phyloP scores from a whole-genome alignment of 2,888 invertebrate species.

The Philereme vetulata region DNA sequence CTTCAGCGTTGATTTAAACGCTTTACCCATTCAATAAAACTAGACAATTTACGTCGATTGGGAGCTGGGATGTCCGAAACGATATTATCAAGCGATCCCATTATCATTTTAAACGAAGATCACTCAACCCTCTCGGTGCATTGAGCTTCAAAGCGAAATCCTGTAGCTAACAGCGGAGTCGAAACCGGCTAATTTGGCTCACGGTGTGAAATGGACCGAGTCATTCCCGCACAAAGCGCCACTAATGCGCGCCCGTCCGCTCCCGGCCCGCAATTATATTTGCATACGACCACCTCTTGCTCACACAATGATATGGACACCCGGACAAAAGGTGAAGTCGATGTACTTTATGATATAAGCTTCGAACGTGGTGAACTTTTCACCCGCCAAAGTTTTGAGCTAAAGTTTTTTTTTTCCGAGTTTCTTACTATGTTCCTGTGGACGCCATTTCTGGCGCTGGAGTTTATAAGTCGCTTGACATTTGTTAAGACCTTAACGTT shows the following conservation, averaged over 20 bases:
- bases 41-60: no score
- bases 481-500: no score
- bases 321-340: conserved; percentile 54
- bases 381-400: neutral
- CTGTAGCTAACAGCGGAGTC: conserved; percentile 54
- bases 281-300: conserved; percentile 69
- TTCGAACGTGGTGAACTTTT: conserved; percentile 1
- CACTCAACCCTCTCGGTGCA: conserved; percentile 33
- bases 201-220: conserved; percentile 75
- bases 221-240: conserved; percentile 74
- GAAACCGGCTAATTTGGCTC: conserved; percentile 70
- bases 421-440: no score
- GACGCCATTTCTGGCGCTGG: no score
- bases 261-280: conserved; percentile 75
- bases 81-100: conserved; percentile 24
- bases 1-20: no score
- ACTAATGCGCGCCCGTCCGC: conserved; percentile 72
- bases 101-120: conserved; percentile 25
- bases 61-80: conserved; percentile 9
- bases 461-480: no score
- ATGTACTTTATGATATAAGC: conserved; percentile 41
- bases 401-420: neutral
- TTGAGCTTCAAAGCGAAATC: conserved; percentile 46
- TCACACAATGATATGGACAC: conserved; percentile 52
- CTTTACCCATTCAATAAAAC: no score